Base-by-base conservation (phyloP, 1,140 invertebrate species). In the Daktulosphaira vitifoliae region DNA sequence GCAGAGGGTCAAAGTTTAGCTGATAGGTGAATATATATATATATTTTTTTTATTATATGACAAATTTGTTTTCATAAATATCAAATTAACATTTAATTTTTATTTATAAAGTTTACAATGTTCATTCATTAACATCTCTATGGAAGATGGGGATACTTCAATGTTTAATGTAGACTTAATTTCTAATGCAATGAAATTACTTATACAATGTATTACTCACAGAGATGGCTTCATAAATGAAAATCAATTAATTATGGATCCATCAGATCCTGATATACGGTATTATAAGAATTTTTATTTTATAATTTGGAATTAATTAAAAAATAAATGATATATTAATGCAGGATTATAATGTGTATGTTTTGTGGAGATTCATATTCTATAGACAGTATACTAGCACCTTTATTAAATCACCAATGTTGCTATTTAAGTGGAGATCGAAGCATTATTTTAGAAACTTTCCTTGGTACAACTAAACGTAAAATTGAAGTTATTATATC, bases 341-440 rank as follows among this genome's bases (percentile, higher is more conserved):
- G 72, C 71, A 87, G 88, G 69, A 91, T 98, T 75, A 90, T 96
- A 71, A 89, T 97, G 83, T 96, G 92, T 75, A 87, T 97, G 82
- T 93, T 97, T 74, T 98, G 95, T 78, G 94, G 93, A 46, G 95
- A 98, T 78, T 89, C 91, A 15, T 96, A 89, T 72, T 87, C 87
- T 1, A 84, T 94, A 42, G 92, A 95, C 74, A 88, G 90, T 68
- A 87, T 96, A 49, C 78, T 98, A 16, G 85, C 84, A 37, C 93
- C 94, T 1, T 77, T 98, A 65, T 78, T 97, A 39, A 85, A 84
- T 71, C 90, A 96, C 74, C 88, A 90, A 59, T 88, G 86, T 65
- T 90, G 89, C 75, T 88, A 90, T 73, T 81, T 93, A 62, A 89
- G 87, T 65, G 88, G 88, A 7, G 87, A 92, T 70, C 83, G 89